Evolutionary conservation across 2,113 vertebrate genomes (phyloP), one percentile per base, ranked within the genome.

Genomic region (Elephas maximus): DNA sequence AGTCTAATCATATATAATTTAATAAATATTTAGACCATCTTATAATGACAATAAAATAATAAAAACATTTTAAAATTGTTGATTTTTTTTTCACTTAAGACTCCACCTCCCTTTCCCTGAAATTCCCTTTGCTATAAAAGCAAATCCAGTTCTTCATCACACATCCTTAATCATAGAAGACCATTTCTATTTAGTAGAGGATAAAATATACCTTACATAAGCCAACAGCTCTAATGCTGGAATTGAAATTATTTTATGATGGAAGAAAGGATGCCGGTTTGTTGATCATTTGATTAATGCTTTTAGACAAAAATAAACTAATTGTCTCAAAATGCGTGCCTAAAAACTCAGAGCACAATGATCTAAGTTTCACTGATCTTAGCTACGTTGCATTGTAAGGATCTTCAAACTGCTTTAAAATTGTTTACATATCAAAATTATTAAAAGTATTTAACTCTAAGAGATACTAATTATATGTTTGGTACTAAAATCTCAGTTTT

Each of bases 401-500:
- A 7, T 33, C 6, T 93, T 97, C 65, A 80, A 83, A 80, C 21
- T 51, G 8, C 45, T 89, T 97, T 81, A 41, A 28, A 93, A 92
- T 24, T n/a, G 21, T 95, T 95, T 63, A 30, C 73, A 15, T 87
- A 93, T 94, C 86, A 88, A 63, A 95, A 94, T 97, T 97, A 71
- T 65, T 95, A 97, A 95, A 96, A 21, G 92, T 26, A 28, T 82
- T 96, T 95, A 44, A 71, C 71, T 93, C 33, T 78, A 33, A 97
- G 74, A 81, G 18, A 97, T 97, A 89, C 3, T 96, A 97, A 97
- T 96, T 97, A 21, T 87, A 76, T 78, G 33, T 87, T 71, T 96
- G 48, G 30, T 95, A 94, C 84, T 97, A 90, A 97, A 97, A 94
- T 96, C 69, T 87, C 6, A 90, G 83, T 81, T 97, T 95, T 97